Evolutionary conservation across 1,140 invertebrate genomes (phyloP), one percentile per base, ranked within the genome.

Genomic region (Schlechtendalia chinensis): DNA sequence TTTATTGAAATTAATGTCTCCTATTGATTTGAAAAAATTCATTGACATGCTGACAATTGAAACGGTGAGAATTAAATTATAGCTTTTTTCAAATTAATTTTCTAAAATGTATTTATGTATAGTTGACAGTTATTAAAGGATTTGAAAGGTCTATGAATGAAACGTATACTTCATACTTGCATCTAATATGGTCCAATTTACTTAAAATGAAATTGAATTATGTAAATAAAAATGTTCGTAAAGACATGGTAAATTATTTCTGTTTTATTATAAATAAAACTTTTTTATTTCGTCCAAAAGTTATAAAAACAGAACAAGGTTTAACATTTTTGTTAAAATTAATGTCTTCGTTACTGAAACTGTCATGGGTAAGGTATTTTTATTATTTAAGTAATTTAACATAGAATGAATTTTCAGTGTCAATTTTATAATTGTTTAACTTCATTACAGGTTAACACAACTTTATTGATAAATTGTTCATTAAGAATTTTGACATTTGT

Each of bases 301-400:
- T 27, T 0, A 27, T 39, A 10, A n/a, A 22, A 39, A 61, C 74
- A 24, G 32, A 47, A 19, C 29, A 45, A 61, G 74, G 56, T 17
- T 77, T 77, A 5, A 77, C 45, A 16, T 59, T 77, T 4, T 45
- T 77, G 24, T 32, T 77, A 45, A 61, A 77, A 59, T 12, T 77
- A 47, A 17, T 77, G 59, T 24, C 19, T 61, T 61, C 32, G 19
- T 39, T 77, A 22, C 56, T 77, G 4, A 39, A 61, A 59, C 6
- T 77, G 22, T 19, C 22, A 0, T 77, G 74, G 74, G 74, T 77
- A 77, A 77, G 74, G 47, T 63, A 16, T 63, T 14, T 71, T 71
- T 50, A 16, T 71, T 24, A 22, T 14, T 19, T 50, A 22, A n/a
- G 16, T 16, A 24, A 3, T 59, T 39, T 45, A 69, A 12, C n/a